phyloP scores from a whole-genome alignment of 1,140 invertebrate species.

The Nebria ingens region DNA sequence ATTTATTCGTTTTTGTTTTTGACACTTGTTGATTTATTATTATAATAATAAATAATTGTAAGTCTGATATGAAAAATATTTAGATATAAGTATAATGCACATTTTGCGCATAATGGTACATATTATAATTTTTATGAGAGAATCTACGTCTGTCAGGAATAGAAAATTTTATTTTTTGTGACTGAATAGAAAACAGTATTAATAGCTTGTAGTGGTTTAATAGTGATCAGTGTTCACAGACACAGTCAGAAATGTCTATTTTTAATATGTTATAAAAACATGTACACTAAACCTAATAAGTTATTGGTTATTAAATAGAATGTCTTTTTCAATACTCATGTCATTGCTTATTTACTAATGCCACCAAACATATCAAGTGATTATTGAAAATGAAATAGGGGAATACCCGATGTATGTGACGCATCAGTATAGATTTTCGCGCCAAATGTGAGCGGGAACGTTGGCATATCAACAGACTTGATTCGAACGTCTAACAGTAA shows the following conservation, averaged over 20 bases:
- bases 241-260: conserved; percentile 5
- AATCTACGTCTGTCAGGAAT: conserved; percentile 5
- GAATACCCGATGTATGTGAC: background rate
- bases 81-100: conserved; percentile 2
- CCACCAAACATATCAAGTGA: background rate
- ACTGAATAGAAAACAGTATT: conserved; percentile 9
- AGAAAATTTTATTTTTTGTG: conserved; percentile 9
- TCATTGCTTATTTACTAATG: background rate
- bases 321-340: background rate
- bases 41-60: conserved; percentile 1
- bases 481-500: too few species aligned
- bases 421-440: background rate
- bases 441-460: background rate
- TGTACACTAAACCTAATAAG: conserved; percentile 4
- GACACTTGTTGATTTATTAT: background rate
- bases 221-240: conserved; percentile 4
- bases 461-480: too few species aligned
- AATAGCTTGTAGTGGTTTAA: background rate
- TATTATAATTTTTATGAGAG: background rate
- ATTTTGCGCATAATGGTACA: conserved; percentile 4
- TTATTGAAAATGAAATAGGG: background rate
- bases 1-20: background rate
- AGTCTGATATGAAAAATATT: background rate
- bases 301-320: background rate
- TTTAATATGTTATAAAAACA: conserved; percentile 7